Percentiles rank a stretch among this genome's conserved stretches.
phyloP scores from a whole-genome alignment of 2,797 vertebrate genomes.

The Coracias cyanogaster region DNA sequence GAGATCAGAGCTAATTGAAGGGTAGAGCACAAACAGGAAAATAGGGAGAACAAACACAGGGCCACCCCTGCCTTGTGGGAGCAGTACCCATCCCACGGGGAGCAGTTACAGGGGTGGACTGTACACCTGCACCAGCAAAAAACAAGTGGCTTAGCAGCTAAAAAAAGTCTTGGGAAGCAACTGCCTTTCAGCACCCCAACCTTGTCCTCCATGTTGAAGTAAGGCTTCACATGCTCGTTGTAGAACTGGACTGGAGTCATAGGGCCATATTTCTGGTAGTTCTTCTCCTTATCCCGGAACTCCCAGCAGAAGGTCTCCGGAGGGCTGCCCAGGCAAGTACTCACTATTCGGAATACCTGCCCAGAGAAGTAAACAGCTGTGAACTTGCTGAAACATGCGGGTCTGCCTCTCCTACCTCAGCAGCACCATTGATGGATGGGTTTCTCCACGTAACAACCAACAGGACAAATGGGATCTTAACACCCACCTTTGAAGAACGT shows the following conservation, averaged over 20 bases:
- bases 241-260: constrained; percentile 93
- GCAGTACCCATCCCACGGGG: background rate
- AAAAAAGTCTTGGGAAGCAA: background rate
- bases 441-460: background rate
- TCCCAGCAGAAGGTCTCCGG: constrained; percentile 97
- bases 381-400: background rate
- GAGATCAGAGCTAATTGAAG: background rate
- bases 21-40: background rate
- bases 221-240: constrained; percentile 91
- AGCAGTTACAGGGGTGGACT: background rate
- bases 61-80: background rate
- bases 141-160: background rate
- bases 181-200: constrained; percentile 68
- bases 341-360: constrained; percentile 94
- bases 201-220: constrained; percentile 96
- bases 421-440: background rate
- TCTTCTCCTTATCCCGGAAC: constrained; percentile 97
- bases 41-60: background rate
- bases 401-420: background rate
- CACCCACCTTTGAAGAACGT: rapidly evolving
- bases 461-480: background rate
- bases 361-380: background rate
- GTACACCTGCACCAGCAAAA: background rate
- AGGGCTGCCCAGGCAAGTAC: constrained; percentile 94
- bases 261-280: constrained; percentile 92